phyloP scores from a whole-genome alignment of 2,113 vertebrate species.

The Notiomystis cincta region DNA sequence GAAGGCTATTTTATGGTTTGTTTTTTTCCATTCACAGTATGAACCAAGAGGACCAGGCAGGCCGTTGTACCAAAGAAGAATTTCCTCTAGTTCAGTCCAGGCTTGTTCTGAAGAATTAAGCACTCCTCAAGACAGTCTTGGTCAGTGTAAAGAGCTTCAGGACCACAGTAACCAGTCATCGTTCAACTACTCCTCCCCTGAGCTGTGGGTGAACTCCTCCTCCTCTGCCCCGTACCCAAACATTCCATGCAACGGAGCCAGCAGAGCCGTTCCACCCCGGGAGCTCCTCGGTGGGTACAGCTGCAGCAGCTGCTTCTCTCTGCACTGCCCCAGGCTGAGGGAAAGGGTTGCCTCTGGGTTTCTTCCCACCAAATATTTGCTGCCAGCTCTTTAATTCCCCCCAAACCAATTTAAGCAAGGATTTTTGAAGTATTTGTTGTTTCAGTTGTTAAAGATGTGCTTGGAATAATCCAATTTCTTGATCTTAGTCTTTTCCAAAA shows the following conservation, averaged over 20 bases:
- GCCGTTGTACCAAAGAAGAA: slow-evolving; percentile 98
- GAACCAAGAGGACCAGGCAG: slow-evolving; percentile 97
- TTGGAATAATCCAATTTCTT: not conserved
- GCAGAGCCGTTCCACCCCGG: slow-evolving; percentile 82
- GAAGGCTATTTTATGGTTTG: not conserved
- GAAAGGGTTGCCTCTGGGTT: not conserved
- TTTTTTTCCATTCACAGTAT: slow-evolving; percentile 78
- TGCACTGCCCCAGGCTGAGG: not conserved
- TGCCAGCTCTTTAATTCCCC: not conserved
- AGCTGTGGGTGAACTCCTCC: slow-evolving; percentile 88
- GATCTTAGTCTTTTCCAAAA: not conserved
- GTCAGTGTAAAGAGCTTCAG: slow-evolving; percentile 84
- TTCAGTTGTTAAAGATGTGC: not conserved
- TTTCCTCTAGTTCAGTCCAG: slow-evolving; percentile 91
- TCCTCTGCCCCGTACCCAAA: slow-evolving; percentile 87
- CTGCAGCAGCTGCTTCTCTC: not conserved
- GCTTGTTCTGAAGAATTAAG: slow-evolving; percentile 83
- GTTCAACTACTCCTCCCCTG: slow-evolving; percentile 85
- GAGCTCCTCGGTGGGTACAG: slow-evolving; percentile 83
- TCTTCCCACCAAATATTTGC: not conserved
- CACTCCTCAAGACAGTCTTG: slow-evolving; percentile 79
- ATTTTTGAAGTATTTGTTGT: not conserved
- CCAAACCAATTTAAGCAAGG: not conserved
- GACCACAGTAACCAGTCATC: slow-evolving; percentile 81
- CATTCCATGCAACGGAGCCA: slow-evolving; percentile 98